Percentiles rank a stretch among this genome's conserved stretches.
phyloP scores from a whole-genome alignment of 2,113 vertebrate species.

The Pterophyllum scalare region DNA sequence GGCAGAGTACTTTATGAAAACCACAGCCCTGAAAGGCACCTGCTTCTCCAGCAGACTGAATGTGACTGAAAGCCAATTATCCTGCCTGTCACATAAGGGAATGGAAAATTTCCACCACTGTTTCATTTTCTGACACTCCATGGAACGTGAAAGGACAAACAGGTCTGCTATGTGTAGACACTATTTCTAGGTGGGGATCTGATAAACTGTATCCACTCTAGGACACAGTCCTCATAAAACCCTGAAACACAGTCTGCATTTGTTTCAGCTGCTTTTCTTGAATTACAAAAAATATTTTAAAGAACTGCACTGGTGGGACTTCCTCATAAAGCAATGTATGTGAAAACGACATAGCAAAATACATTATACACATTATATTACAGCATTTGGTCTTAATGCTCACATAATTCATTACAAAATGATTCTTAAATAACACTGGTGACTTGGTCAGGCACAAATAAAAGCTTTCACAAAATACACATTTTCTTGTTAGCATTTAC shows the following conservation, averaged over 20 bases:
- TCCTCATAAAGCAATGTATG: background rate
- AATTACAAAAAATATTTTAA: background rate
- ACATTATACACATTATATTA: background rate
- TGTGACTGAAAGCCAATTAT: constrained; percentile 71
- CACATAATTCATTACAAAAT: background rate
- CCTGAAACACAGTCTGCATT: background rate
- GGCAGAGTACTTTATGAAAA: constrained; percentile 38
- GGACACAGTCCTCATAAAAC: background rate
- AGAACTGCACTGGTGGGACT: background rate
- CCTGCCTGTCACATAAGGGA: constrained; percentile 47
- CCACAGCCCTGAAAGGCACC: constrained; percentile 14
- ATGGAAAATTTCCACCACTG: constrained; percentile 35
- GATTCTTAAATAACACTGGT: background rate
- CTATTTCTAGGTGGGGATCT: constrained; percentile 26
- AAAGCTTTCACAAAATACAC: background rate
- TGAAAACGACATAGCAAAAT: background rate
- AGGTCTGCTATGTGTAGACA: constrained; percentile 10
- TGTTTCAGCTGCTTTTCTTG: background rate
- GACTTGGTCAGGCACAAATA: background rate
- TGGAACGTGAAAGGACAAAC: constrained; percentile 47
- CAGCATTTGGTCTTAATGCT: background rate
- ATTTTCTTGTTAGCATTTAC: background rate
- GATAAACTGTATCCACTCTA: constrained; percentile 27
- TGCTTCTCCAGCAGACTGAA: constrained; percentile 23
- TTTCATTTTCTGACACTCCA: constrained; percentile 38